Base-by-base conservation (phyloP, 2,113 vertebrate species). In the Callithrix jacchus region DNA sequence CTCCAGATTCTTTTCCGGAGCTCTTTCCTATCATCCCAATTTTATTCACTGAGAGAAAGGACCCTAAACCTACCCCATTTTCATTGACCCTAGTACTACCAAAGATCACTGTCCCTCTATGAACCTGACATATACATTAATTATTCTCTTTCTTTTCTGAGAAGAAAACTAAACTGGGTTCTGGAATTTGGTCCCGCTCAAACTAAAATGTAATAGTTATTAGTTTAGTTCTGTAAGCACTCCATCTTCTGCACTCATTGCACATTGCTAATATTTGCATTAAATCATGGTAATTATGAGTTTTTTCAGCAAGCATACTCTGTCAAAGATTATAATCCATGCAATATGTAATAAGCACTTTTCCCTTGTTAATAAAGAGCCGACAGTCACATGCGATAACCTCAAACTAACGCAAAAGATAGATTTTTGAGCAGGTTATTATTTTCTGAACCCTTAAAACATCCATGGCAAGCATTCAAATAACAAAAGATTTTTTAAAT, bases 191-290 rank as follows among this genome's bases (percentile, higher is more conserved):
- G 5, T 95, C 18, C 54, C 56, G 81, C 40, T 93, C 47, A 66
- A 88, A 95, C 35, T 71, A 92, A 91, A 97, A 83, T 30, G 82
- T 47, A 52, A 7, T 77, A 68, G 23, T 21, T 76, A 80, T 68
- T 80, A 84, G 32, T 74, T 91, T 54, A 92, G 14, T 54, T 47
- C 45, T 79, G 30, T 52, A 83, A 76, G 80, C 87, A 40, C 2
- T 91, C 10, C 71, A 93, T 81, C 86, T 80, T 87, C 64, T 87
- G 37, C 16, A 76, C 54, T 84, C 96, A 95, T 95, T 92, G 93
- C 10, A 90, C 37, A 32, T 71, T 89, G 52, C 32, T 87, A 89
- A 89, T 84, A 85, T 94, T 89, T 87, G 58, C 47, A 90, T 83
- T 84, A 61, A 56, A 37, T 74, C 49, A 88, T 66, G 74, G n/a